Evolutionary conservation across 1,140 invertebrate genomes (phyloP), one percentile per base, ranked within the genome.

Genomic region (Steinernema khuongi): DNA sequence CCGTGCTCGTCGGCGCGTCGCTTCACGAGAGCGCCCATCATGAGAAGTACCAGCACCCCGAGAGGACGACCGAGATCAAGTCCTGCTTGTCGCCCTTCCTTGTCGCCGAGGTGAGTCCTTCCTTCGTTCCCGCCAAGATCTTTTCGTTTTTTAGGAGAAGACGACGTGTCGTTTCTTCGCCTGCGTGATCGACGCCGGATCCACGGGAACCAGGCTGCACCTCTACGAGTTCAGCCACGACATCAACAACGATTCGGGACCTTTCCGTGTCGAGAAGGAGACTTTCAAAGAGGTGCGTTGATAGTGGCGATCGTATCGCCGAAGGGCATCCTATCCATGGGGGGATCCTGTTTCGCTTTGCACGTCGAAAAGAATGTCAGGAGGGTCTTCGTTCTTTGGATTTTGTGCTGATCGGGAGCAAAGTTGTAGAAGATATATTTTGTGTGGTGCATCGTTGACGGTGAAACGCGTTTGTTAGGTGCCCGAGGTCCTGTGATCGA

Each of bases 161-260:
- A 33, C 28, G 30, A 73, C 79, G 26, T 83, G 84, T 28, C 78
- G 82, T 1, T 90, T 92, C 71, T 91, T 94, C 88, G 93, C 92
- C 0, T 91, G 95, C n/a, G 91, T 97, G 50, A 93, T 97, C 74
- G 95, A 98, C 88, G 94, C 94, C 0, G 95, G 95, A 17, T 95
- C 93, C 28, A 97, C 96, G 0, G 96, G 94, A 0, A 93, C 93
- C 67, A 89, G 95, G 73, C 90, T 97, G 14, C 88, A 95, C 78
- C 92, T 94, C 0, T 97, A 94, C 84, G 91, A 91, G 76, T 97
- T 97, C 86, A 80, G 73, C 28, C 76, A 79, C 72, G 73, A 78
- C 77, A 29, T 75, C 4, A 90, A 91, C 81, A 76, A 79, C 67
- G 67, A 86, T 86, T 91, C 90, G 79, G 89, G 89, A 31, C 89